Evolutionary conservation across 2,888 invertebrate genomes (phyloP).

Genomic region (Nephrotoma guestfalica): DNA sequence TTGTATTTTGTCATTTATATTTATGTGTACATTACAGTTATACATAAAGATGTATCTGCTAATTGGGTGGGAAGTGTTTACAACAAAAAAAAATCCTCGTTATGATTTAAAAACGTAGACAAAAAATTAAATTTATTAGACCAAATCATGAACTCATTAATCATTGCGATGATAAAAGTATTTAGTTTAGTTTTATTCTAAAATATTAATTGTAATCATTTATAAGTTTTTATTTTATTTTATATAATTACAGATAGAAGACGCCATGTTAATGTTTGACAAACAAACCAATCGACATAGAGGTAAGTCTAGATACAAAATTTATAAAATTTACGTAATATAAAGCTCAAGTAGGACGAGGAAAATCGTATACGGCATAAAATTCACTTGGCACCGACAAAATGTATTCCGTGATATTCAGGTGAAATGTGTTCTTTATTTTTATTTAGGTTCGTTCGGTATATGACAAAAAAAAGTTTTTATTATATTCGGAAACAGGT

Average conservation of each 20-base stretch:
- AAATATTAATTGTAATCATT: background rate
- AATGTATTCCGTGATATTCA: background rate
- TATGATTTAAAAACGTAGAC: background rate
- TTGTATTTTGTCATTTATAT: background rate
- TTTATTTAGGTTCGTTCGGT: background rate
- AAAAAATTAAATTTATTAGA: background rate
- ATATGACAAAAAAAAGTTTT: background rate
- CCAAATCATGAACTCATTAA: background rate
- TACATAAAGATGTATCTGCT: background rate
- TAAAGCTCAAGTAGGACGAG: background rate
- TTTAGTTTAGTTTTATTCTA: background rate
- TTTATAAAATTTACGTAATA: background rate
- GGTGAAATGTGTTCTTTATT: background rate
- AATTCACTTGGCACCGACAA: background rate
- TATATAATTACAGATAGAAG: conserved; percentile 80
- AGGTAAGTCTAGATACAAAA: conserved; percentile 49
- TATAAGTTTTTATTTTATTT: background rate
- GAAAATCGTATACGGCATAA: background rate
- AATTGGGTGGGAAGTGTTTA: background rate
- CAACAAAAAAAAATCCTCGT: background rate
- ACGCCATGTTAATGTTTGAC: conserved; percentile 99
- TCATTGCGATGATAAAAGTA: background rate
- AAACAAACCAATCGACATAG: conserved; percentile 99
- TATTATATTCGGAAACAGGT: background rate
- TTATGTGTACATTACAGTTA: background rate